phyloP scores from a whole-genome alignment of 1,140 invertebrate species.

The Drosophila willistoni region DNA sequence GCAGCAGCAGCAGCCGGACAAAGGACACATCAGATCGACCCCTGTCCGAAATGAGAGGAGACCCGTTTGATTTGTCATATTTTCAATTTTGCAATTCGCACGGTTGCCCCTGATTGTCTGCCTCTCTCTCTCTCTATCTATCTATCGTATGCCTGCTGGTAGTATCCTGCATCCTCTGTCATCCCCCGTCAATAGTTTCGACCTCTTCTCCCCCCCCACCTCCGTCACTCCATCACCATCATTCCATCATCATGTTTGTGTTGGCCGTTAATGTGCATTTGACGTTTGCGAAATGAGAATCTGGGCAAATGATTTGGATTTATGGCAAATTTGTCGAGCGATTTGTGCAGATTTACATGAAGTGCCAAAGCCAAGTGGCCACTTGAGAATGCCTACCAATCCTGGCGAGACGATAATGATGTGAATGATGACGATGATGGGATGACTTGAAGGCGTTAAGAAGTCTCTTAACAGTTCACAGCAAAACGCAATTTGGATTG shows the following conservation, averaged over 20 bases:
- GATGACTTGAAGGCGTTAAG: not conserved
- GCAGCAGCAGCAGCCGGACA: slow-evolving; percentile 23
- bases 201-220: not conserved
- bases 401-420: not conserved
- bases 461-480: no score
- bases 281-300: slow-evolving; percentile 78
- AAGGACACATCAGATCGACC: slow-evolving; percentile 25
- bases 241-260: slow-evolving; percentile 22
- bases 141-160: slow-evolving; percentile 9
- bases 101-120: slow-evolving; percentile 35
- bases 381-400: slow-evolving; percentile 50
- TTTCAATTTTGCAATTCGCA: slow-evolving; percentile 77
- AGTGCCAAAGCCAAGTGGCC: slow-evolving; percentile 78
- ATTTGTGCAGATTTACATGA: slow-evolving; percentile 77
- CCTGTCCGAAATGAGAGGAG: slow-evolving; percentile 25
- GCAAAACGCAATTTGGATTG: no score
- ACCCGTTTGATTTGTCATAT: slow-evolving; percentile 72
- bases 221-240: no score
- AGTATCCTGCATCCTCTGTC: slow-evolving; percentile 58
- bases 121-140: not conserved
- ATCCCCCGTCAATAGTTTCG: slow-evolving; percentile 64
- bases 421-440: not conserved
- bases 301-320: slow-evolving; percentile 77
- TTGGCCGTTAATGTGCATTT: slow-evolving; percentile 74
- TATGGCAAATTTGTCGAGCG: slow-evolving; percentile 77